phyloP scores from a whole-genome alignment of 1,140 invertebrate genomes.

The Oncopeltus fasciatus region DNA sequence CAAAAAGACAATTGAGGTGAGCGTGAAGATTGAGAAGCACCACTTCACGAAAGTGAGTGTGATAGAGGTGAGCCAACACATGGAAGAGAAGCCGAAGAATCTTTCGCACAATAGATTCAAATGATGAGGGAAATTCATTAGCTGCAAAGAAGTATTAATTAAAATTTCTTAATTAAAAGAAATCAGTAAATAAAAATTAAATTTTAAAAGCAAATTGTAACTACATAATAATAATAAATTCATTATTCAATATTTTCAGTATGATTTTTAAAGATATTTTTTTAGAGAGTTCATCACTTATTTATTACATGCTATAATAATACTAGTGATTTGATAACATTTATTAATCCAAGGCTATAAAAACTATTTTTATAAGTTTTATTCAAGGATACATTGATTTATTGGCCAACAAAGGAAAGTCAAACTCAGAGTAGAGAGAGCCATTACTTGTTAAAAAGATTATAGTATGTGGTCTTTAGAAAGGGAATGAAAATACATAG shows the following conservation, averaged over 20 bases:
- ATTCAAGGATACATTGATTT: no score
- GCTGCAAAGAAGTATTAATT: constrained; percentile 38
- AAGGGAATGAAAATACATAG: no score
- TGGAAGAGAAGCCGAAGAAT: constrained; percentile 92
- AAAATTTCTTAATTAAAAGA: background rate
- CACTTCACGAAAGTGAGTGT: constrained; percentile 91
- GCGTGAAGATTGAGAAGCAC: constrained; percentile 80
- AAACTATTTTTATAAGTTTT: no score
- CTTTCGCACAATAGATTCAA: constrained; percentile 88
- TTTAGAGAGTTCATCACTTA: no score
- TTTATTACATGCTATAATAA: no score
- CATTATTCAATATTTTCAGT: background rate
- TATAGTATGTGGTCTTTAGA: no score
- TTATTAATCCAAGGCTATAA: no score
- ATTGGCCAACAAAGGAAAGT: no score
- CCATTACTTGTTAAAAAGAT: no score
- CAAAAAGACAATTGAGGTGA: constrained; percentile 91
- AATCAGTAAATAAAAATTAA: background rate
- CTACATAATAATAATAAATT: background rate
- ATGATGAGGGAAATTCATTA: constrained; percentile 86
- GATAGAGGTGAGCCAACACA: constrained; percentile 93
- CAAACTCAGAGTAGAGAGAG: no score
- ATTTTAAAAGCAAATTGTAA: background rate
- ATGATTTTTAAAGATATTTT: no score
- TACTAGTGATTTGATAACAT: no score